Evolutionary conservation across 2,888 invertebrate species (phyloP), one percentile per base, ranked within the genome.

Genomic region (Oscheius sp.): DNA sequence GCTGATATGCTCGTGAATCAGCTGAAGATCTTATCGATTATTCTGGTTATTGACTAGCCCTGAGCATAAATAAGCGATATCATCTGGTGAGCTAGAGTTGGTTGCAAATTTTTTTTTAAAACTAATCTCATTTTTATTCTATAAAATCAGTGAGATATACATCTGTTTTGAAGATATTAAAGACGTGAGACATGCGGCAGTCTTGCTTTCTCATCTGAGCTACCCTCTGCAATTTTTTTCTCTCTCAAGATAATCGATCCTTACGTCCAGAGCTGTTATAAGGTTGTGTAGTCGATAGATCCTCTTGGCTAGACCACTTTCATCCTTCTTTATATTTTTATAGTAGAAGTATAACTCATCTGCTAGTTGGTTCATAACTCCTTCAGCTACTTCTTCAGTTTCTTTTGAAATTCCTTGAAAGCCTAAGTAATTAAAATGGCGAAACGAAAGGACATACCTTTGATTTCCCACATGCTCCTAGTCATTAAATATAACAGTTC

Each of bases 251-350:
- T n/a, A n/a, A n/a, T n/a, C n/a, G n/a, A n/a, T n/a, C n/a, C 56
- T 5, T 32, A 56, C 56, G 20, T 59, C 59, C 17, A 59, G 8
- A 17, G 59, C 59, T 6, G n/a, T 59, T 17, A 44, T 5, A n/a
- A 59, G n/a, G 28, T 59, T 59, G 17, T 59, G 41, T 9, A 59
- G 17, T 44, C 44, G 41, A 44, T 59, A 59, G 17, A 59, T 44
- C 20, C 59, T 41, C 1, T 28, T 28, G 1, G 59, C 59, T 22
- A 44, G 26, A n/a, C n/a, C n/a, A 28, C 44, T 59, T 20, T 20
- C 30, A 26, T 28, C 4, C 17, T 44, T 59, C 17, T 59, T 59
- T 17, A 28, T 30, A 17, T 44, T 44, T 44, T 59, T 41, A 22
- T 59, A 59, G 17, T 59, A 59, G 44, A 24, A 59, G 9, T n/a